phyloP scores from a whole-genome alignment of 1,140 invertebrate genomes.

The Nylanderia fulva region DNA sequence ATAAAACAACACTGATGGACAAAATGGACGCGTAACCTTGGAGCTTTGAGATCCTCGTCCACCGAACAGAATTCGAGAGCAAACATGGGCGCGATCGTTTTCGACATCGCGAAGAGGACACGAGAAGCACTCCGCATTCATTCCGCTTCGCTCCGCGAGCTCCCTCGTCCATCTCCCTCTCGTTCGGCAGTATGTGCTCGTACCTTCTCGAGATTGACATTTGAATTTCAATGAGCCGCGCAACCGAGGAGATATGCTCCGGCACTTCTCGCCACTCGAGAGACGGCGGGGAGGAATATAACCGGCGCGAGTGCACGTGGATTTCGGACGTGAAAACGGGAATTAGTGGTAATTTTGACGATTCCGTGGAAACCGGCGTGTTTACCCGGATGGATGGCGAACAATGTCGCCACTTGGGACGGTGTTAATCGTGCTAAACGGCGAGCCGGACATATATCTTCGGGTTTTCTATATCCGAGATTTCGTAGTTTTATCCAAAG shows the following conservation, averaged over 20 bases:
- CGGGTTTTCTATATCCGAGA: constrained; percentile 5
- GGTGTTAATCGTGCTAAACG: constrained; percentile 75
- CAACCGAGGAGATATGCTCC: constrained; percentile 25
- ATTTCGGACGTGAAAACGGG: constrained; percentile 67
- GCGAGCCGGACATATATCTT: constrained; percentile 12
- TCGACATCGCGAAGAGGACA: constrained; percentile 72
- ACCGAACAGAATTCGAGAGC: constrained; percentile 72
- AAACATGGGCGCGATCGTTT: constrained; percentile 78
- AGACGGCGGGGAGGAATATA: constrained; percentile 53
- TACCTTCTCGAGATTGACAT: constrained; percentile 72
- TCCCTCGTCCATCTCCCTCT: neutral
- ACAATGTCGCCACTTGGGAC: constrained; percentile 59
- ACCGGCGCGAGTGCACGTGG: constrained; percentile 50
- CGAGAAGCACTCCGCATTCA: constrained; percentile 73
- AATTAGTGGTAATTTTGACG: constrained; percentile 70
- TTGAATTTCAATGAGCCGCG: constrained; percentile 75
- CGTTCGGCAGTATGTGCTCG: constrained; percentile 65
- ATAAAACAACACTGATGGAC: constrained; percentile 71
- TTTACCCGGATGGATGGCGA: constrained; percentile 46
- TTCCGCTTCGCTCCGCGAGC: neutral
- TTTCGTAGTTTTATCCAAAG: constrained; percentile 28
- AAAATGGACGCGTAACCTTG: constrained; percentile 59
- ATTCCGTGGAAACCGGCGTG: constrained; percentile 64
- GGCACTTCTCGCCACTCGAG: constrained; percentile 61
- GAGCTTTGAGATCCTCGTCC: constrained; percentile 64